Evolutionary conservation across 2,797 vertebrate genomes (phyloP).

Genomic region (Lophotriccus pileatus): DNA sequence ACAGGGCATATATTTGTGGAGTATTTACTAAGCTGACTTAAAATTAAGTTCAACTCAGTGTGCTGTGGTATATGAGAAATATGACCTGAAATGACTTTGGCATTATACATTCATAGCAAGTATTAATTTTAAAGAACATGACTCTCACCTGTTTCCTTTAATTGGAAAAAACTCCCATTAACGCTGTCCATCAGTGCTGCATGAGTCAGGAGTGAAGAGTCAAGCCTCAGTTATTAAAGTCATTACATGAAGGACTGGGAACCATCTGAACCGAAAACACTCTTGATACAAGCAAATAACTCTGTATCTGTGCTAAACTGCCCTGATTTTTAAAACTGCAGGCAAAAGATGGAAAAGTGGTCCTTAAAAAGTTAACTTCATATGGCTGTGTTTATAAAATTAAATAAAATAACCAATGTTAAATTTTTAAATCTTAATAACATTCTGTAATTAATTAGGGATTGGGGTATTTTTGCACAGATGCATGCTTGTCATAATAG

Average conservation of each 20-base stretch:
- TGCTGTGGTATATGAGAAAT: neutral
- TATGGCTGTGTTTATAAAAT: neutral
- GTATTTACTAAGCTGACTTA: neutral
- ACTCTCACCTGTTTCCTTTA: neutral
- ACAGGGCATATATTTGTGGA: neutral
- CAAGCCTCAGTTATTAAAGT: neutral
- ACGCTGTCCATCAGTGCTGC: neutral
- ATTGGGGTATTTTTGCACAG: slow-evolving; percentile 55
- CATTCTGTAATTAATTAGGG: slow-evolving; percentile 12
- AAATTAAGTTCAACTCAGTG: neutral
- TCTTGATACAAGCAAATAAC: neutral
- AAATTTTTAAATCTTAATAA: slow-evolving; percentile 47
- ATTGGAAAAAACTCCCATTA: neutral
- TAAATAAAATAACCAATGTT: slow-evolving; percentile 40
- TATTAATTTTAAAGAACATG: slow-evolving; percentile 4
- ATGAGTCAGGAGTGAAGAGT: neutral
- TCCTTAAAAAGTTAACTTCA: slow-evolving; percentile 17
- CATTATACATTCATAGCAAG: neutral
- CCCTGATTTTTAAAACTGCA: neutral
- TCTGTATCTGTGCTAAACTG: neutral
- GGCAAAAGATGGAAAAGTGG: neutral
- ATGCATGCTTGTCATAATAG: slow-evolving; percentile 59
- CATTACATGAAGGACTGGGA: neutral
- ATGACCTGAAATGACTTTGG: neutral
- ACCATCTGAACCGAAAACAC: neutral